A percentile compares a stretch with the other conserved stretches of the same genome.
These are phyloP conservation scores for Cheilosia scutellata DNA, from an alignment of 2,888 invertebrate genomes.

Conservation along the genomic window DNA sequence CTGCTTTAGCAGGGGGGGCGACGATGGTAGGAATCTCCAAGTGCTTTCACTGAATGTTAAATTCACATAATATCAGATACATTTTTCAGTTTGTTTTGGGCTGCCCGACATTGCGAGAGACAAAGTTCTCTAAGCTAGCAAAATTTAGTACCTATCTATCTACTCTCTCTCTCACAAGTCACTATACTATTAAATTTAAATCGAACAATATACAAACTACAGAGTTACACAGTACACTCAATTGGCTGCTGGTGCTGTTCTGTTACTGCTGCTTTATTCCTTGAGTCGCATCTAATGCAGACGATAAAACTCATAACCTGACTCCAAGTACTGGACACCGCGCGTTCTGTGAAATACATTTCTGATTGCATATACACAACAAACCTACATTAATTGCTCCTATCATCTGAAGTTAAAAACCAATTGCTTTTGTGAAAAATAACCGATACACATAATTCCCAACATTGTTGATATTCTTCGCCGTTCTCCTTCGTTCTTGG, in stretches of 20 bases:
- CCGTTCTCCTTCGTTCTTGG: constrained; percentile 33
- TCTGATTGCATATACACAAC: background rate
- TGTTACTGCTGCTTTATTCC: constrained; percentile 7
- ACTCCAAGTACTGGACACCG: constrained; percentile 5
- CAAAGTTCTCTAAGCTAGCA: constrained; percentile 29
- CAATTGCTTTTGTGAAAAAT: constrained; percentile 11
- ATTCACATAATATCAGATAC: constrained; percentile 55
- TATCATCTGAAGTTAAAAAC: background rate
- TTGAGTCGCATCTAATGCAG: constrained; percentile 40
- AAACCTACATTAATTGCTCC: background rate
- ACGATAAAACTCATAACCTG: constrained; percentile 22
- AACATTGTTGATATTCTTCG: constrained; percentile 38
- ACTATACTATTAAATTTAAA: background rate
- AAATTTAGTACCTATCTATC: constrained; percentile 2
- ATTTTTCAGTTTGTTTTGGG: constrained; percentile 69
- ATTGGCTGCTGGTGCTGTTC: constrained; percentile 40
- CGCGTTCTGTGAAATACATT: background rate
- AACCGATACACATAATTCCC: background rate
- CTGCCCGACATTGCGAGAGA: constrained; percentile 48
- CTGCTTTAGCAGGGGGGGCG: constrained; percentile 8
- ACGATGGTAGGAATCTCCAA: constrained; percentile 28
- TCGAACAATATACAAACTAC: constrained; percentile 24
- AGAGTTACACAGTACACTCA: constrained; percentile 6
- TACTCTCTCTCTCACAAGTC: constrained; percentile 24
- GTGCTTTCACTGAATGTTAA: constrained; percentile 67